Conservation (phyloP, 2,888 invertebrate species). For the Leptinotarsa rubiginosa region DNA sequence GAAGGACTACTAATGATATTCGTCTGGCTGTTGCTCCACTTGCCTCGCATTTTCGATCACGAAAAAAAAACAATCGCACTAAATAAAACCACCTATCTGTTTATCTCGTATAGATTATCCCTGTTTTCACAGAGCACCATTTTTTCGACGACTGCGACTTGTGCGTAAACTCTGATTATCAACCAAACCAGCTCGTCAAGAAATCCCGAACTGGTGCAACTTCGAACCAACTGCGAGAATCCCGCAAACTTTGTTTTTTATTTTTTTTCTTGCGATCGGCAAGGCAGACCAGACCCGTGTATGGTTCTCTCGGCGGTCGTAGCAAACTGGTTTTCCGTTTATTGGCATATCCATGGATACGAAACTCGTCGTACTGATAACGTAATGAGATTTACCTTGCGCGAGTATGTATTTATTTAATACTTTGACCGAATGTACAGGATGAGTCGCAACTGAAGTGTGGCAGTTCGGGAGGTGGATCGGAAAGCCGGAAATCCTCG, state of each 20-base stretch:
- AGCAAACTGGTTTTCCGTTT: slow-evolving; percentile 40
- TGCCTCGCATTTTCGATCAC: slow-evolving; percentile 35
- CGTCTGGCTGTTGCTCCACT: slow-evolving; percentile 40
- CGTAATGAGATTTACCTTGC: slow-evolving; percentile 42
- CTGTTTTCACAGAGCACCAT: slow-evolving; percentile 1
- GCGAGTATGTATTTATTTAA: slow-evolving; percentile 28
- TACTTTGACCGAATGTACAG: slow-evolving; percentile 16
- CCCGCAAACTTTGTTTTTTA: slow-evolving; percentile 10
- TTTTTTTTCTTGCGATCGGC: slow-evolving; percentile 10
- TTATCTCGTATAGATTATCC: slow-evolving; percentile 16
- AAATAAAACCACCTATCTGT: slow-evolving; percentile 12
- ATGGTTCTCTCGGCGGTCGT: slow-evolving; percentile 29
- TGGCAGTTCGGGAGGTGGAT: slow-evolving; percentile 2
- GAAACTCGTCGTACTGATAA: slow-evolving; percentile 43
- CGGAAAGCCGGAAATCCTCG: slow-evolving; percentile 11
- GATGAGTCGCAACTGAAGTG: slow-evolving; percentile 14
- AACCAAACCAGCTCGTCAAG: not conserved
- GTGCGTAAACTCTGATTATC: not conserved
- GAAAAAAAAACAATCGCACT: slow-evolving; percentile 13
- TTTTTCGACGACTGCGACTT: not conserved
- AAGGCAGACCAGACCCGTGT: slow-evolving; percentile 17
- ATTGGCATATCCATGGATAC: slow-evolving; percentile 42
- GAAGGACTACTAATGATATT: slow-evolving; percentile 32
- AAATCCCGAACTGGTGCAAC: not conserved
- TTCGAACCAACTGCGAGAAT: not conserved